phyloP scores from a whole-genome alignment of 2,888 invertebrate genomes.

The Charanyca ferruginea region DNA sequence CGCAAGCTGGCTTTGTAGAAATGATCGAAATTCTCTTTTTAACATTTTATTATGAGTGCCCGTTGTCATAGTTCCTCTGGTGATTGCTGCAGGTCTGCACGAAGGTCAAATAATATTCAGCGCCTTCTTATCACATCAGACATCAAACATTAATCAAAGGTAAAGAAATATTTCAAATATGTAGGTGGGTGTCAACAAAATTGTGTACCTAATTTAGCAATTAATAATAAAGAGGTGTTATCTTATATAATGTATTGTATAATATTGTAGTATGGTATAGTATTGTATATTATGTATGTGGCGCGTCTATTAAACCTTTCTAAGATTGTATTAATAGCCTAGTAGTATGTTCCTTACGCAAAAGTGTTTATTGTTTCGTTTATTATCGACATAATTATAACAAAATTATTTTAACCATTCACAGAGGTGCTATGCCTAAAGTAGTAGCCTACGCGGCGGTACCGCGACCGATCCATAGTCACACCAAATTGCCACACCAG shows the following conservation, averaged over 20 bases:
- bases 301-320: neutral
- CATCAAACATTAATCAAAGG: neutral
- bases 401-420: neutral
- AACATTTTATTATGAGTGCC: slow-evolving; percentile 11
- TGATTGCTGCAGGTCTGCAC: neutral
- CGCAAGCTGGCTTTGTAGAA: neutral
- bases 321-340: neutral
- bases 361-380: neutral
- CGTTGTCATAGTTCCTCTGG: neutral
- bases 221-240: too few relatives aligned
- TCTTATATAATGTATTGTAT: neutral
- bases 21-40: neutral
- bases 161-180: neutral
- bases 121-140: too few relatives aligned
- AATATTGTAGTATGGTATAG: too few relatives aligned
- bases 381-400: neutral
- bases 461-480: too few relatives aligned
- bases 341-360: neutral
- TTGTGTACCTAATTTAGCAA: too few relatives aligned
- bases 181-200: too few relatives aligned
- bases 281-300: neutral
- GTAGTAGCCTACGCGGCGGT: too few relatives aligned
- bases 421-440: neutral
- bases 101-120: neutral
- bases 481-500: too few relatives aligned